Base-by-base conservation (phyloP, 2,113 vertebrate species). In the Cranoglanis bouderius region DNA sequence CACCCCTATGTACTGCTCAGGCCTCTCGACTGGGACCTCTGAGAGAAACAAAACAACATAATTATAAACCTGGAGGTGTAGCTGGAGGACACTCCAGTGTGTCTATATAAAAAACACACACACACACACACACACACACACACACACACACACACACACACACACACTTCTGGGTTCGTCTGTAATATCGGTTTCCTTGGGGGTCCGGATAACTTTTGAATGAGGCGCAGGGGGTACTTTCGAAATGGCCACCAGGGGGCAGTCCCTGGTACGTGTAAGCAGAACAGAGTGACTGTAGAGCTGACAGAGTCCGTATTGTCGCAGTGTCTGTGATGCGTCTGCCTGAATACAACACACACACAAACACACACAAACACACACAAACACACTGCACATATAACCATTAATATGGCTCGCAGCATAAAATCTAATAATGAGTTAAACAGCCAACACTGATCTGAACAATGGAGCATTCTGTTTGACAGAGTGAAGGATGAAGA, bases 121-220 rank as follows among this genome's bases (percentile, higher is more conserved):
- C 14, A 92, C 38, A 43, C 40, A 38, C 49, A 86, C 84, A 82
- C 82, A 43, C 24, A 24, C n/a, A 72, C 24, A 80, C 16, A 92
- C 40, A 46, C 43, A 40, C 49, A 86, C 82, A 82, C 78, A 49
- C 24, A 19, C n/a, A 59, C 24, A 80, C 14, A 43, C 77, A 26
- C 40, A 21, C 80, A 18, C 53, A 98, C 98, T 96, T 94, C 86
- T 94, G 46, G 97, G 95, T 92, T 99, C 97, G 90, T 96, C 96
- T 13, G 95, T 96, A 88, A 96, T 88, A 67, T 93, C 35, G 0
- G 63, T 85, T 91, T 97, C 65, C 80, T 96, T 97, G 91, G 94
- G 95, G 13, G 90, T 96, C 82, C 97, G 96, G 86, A 98, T 93
- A 74, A 97, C 94, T 92, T 99, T 98, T 97, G 97, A 99, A 10